Conservation (phyloP, 2,888 invertebrate genomes). For the Chrysopilus asiliformis region DNA sequence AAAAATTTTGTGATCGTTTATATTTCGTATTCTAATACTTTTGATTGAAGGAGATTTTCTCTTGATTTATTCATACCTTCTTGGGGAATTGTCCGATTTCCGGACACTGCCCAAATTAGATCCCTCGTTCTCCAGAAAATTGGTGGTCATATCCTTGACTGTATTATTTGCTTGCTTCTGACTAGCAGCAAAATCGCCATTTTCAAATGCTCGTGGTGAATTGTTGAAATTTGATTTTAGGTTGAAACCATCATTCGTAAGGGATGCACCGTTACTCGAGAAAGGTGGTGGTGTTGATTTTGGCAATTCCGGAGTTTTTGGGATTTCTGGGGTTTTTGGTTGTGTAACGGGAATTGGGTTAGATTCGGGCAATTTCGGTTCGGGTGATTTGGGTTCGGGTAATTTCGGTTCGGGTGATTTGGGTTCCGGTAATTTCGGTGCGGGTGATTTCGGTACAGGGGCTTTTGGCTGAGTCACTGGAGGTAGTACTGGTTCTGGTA, state of each 20-base stretch:
- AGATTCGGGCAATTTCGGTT: conserved; percentile 2
- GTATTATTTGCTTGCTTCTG: conserved; percentile 14
- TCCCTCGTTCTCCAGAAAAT: conserved; percentile 29
- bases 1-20: too few species aligned
- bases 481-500: conserved; percentile 8
- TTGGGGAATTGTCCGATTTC: too few species aligned
- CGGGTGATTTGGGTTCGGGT: conserved; percentile 1
- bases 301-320: neutral
- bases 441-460: conserved; percentile 4
- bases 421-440: conserved; percentile 6
- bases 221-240: conserved; percentile 18
- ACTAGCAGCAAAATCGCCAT: conserved; percentile 20
- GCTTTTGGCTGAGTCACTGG: conserved; percentile 1
- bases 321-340: conserved; percentile 4
- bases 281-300: conserved; percentile 8
- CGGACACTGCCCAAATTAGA: too few species aligned
- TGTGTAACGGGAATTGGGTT: conserved; percentile 2
- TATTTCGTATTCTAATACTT: too few species aligned
- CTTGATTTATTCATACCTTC: too few species aligned
- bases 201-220: conserved; percentile 20
- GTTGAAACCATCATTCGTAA: conserved; percentile 19
- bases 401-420: neutral
- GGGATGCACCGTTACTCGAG: conserved; percentile 15
- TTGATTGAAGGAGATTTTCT: too few species aligned
- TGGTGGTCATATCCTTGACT: conserved; percentile 29